Evolutionary conservation across 2,888 invertebrate genomes (phyloP), one percentile per base, ranked within the genome.

Genomic region (Megamerina dolium): DNA sequence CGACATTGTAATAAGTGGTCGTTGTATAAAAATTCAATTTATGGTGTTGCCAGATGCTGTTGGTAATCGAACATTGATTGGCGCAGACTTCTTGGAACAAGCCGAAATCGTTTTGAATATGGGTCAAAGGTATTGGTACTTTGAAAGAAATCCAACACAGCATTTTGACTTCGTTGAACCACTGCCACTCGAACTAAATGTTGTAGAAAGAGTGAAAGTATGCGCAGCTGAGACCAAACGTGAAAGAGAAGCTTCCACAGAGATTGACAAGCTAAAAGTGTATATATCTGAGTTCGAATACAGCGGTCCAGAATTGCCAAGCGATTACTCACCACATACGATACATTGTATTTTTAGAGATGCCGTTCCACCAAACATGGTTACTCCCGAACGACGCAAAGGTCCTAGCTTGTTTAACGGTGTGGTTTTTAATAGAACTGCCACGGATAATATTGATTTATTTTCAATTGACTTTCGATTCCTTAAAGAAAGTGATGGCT

Each of bases 41-140:
- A 37, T 52, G 8, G 37, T 47, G 3, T 40, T 48, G 12, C 46
- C 49, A 6, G 40, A 50, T n/a, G 51, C 45, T 9, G 26, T 16
- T 6, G 36, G 44, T 12, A 50, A 52, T 21, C 23, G 44, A 0
- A 50, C 48, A 2, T n/a, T 52, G 16, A 39, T 50, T 41, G 49
- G 48, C 4, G 34, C 51, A 2, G 47, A 48, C 26, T 48, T 48
- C 14, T 40, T 49, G 37, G 37, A 49, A 32, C 33, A 48, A 26
- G 48, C 38, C 1, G 43, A 43, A 3, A 44, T 48, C 2, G 49
- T 51, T 6, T 5, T 41, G 5, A 41, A 45, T 13, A 37, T 45
- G 41, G 45, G 41, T 10, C 45, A 41, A 16, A 26, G 33, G 6
- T 37, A 35, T 29, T 41, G 41, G 43, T 37, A 32, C 27, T 33